Percentiles rank a stretch among this genome's conserved stretches.
phyloP scores from a whole-genome alignment of 2,888 invertebrate genomes.

The Drosophila putrida region DNA sequence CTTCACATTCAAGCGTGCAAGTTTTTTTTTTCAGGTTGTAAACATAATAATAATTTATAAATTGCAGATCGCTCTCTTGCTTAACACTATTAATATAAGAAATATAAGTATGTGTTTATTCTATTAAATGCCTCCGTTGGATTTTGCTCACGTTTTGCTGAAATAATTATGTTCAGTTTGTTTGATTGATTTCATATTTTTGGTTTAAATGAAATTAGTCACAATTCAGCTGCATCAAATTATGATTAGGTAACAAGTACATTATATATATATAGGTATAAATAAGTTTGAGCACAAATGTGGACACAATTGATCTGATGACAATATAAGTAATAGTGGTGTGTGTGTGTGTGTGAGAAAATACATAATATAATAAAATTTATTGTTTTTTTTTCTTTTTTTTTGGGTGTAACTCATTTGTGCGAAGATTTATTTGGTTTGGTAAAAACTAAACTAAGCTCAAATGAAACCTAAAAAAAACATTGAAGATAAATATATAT shows the following conservation, averaged over 20 bases:
- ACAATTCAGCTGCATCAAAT: slow-evolving; percentile 57
- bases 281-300: slow-evolving; percentile 41
- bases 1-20: slow-evolving; percentile 68
- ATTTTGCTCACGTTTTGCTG: slow-evolving; percentile 16
- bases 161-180: slow-evolving; percentile 15
- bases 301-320: slow-evolving; percentile 42
- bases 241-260: slow-evolving; percentile 47
- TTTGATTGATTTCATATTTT: slow-evolving; percentile 11
- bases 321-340: slow-evolving; percentile 44
- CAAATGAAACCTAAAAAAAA: slow-evolving; percentile 31
- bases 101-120: slow-evolving; percentile 13
- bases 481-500: slow-evolving; percentile 23
- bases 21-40: slow-evolving; percentile 17
- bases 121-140: slow-evolving; percentile 68
- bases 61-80: slow-evolving; percentile 16
- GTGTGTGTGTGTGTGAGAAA: slow-evolving; percentile 23
- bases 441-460: slow-evolving; percentile 31
- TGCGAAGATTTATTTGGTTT: slow-evolving; percentile 59
- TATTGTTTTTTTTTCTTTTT: slow-evolving; percentile 69
- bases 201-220: slow-evolving; percentile 70
- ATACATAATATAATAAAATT: slow-evolving; percentile 12
- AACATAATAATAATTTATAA: slow-evolving; percentile 34
- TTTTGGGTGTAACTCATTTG: slow-evolving; percentile 83
- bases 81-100: slow-evolving; percentile 13
- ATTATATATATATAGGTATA: slow-evolving; percentile 29